Percentiles rank a stretch among this genome's conserved stretches.
phyloP scores from a whole-genome alignment of 2,888 invertebrate species.

The Iselma pallidipennis region DNA sequence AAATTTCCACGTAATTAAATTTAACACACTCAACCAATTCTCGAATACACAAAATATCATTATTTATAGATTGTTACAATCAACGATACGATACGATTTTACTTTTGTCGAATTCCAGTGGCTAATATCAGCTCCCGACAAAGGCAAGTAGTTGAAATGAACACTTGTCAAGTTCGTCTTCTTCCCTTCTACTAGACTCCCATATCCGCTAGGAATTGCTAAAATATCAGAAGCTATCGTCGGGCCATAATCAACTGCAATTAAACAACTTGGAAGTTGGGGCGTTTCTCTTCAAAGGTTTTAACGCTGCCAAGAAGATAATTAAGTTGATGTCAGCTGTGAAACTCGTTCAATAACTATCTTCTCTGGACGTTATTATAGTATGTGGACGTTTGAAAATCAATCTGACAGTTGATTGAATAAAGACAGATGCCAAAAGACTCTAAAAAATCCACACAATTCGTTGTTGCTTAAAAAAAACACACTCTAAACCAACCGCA shows the following conservation, averaged over 20 bases:
- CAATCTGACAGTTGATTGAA: slow-evolving; percentile 39
- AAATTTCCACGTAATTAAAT: too few relatives aligned
- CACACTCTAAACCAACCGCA: too few relatives aligned
- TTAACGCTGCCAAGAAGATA: slow-evolving; percentile 33
- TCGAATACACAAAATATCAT: too few relatives aligned
- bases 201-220: background rate
- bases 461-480: too few relatives aligned
- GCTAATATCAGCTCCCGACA: background rate
- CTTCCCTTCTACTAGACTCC: background rate
- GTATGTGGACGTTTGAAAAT: slow-evolving; percentile 30
- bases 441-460: too few relatives aligned
- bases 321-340: slow-evolving; percentile 44
- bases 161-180: slow-evolving; percentile 10
- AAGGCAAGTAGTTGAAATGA: background rate
- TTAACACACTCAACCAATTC: too few relatives aligned
- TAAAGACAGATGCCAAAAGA: slow-evolving; percentile 19
- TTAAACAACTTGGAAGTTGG: slow-evolving; percentile 34
- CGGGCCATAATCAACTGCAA: slow-evolving; percentile 23
- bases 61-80: too few relatives aligned
- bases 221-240: slow-evolving; percentile 21
- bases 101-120: background rate
- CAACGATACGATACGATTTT: background rate
- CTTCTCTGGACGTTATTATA: slow-evolving; percentile 15
- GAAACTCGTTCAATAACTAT: slow-evolving; percentile 40
- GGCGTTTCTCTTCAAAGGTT: slow-evolving; percentile 28